Evolutionary conservation across 1,140 invertebrate genomes (phyloP).

Genomic region (Zaprionus tsacasi): DNA sequence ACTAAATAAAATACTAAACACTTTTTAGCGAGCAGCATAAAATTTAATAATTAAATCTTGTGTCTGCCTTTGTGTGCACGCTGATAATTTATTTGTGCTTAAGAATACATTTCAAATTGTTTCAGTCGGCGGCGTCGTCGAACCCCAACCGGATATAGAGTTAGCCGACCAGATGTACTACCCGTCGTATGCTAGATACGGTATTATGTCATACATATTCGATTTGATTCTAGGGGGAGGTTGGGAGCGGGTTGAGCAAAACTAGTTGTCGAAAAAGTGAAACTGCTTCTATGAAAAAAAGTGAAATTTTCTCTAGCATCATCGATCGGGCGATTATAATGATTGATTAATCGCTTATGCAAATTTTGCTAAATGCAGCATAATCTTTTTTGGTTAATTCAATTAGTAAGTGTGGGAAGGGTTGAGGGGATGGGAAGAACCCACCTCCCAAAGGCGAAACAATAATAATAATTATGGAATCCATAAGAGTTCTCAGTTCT

Average conservation of each 20-base stretch:
- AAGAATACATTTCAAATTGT: constrained; percentile 48
- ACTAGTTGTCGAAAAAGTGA: constrained; percentile 68
- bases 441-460: constrained; percentile 40
- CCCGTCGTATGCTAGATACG: constrained; percentile 4
- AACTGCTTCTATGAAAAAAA: constrained; percentile 64
- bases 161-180: constrained; percentile 5
- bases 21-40: constrained; percentile 62
- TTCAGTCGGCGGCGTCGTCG: constrained; percentile 15
- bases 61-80: constrained; percentile 28
- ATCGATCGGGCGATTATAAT: constrained; percentile 62
- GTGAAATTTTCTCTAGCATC: constrained; percentile 59
- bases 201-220: constrained; percentile 61
- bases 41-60: constrained; percentile 68
- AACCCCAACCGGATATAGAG: constrained; percentile 65
- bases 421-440: not conserved
- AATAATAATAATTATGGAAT: constrained; percentile 40
- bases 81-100: constrained; percentile 41
- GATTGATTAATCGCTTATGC: constrained; percentile 69
- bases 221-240: constrained; percentile 5
- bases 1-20: constrained; percentile 65
- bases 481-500: constrained; percentile 42
- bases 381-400: constrained; percentile 69
- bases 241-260: constrained; percentile 18
- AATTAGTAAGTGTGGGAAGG: constrained; percentile 59
- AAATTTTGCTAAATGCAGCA: constrained; percentile 76